phyloP scores from a whole-genome alignment of 2,797 vertebrate species.

The Cetoscarus ocellatus region DNA sequence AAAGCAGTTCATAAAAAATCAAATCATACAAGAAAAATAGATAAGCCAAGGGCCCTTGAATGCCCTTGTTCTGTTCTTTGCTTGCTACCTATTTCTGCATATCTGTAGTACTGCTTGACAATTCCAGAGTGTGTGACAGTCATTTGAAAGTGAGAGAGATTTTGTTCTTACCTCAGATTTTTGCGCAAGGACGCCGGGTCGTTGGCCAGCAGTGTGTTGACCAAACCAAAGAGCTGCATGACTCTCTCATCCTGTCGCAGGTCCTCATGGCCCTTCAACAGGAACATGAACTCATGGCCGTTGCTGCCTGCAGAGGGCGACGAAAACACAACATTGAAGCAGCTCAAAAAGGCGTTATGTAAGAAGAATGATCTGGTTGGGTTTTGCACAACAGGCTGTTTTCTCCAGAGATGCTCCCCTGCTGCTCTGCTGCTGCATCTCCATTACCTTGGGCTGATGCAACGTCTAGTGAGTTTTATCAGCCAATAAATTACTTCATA shows the following conservation, averaged over 20 bases:
- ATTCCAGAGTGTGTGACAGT: background rate
- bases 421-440: constrained; percentile 45
- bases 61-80: too few species aligned
- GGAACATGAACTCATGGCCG: constrained; percentile 98
- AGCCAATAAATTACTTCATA: constrained; percentile 40
- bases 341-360: constrained; percentile 7
- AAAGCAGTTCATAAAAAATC: too few species aligned
- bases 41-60: too few species aligned
- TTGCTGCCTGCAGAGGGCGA: constrained; percentile 91
- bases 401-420: constrained; percentile 12
- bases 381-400: constrained; percentile 19
- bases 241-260: constrained; percentile 97
- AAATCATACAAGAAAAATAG: too few species aligned
- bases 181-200: constrained; percentile 98
- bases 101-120: too few species aligned
- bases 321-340: constrained; percentile 49
- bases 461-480: constrained; percentile 11
- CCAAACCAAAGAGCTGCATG: constrained; percentile 98
- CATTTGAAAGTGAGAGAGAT: background rate
- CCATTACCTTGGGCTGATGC: constrained; percentile 18
- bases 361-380: constrained; percentile 13
- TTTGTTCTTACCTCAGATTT: constrained; percentile 91
- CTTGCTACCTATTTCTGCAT: too few species aligned
- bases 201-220: constrained; percentile 97
- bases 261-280: constrained; percentile 98